A percentile compares a stretch with the other conserved stretches of the same genome.
phyloP scores from a whole-genome alignment of 2,888 invertebrate genomes.

The Dynastes maya region DNA sequence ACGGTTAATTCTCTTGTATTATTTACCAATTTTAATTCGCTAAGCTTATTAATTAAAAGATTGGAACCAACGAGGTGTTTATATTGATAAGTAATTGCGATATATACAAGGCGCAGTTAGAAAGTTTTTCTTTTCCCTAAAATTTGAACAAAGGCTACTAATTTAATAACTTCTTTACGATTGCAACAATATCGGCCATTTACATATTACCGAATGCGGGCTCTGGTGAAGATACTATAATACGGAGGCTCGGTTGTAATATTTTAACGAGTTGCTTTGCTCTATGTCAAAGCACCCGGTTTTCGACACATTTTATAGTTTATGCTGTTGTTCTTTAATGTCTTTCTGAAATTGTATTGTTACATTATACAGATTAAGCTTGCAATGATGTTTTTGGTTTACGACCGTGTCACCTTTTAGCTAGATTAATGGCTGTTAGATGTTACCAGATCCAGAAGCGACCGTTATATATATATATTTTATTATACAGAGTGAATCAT shows the following conservation, averaged over 20 bases:
- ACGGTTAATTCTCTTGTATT: too few relatives aligned
- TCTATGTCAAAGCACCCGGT: not conserved
- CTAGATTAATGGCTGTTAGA: constrained; percentile 60
- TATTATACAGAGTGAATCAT: constrained; percentile 48
- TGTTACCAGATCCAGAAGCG: not conserved
- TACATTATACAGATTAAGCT: constrained; percentile 65
- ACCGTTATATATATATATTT: constrained; percentile 10
- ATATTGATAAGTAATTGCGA: too few relatives aligned
- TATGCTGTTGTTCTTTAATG: constrained; percentile 61
- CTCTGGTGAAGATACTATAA: constrained; percentile 60
- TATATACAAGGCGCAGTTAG: constrained; percentile 15
- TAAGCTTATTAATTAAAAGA: too few relatives aligned
- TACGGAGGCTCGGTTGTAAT: constrained; percentile 54
- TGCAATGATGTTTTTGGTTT: constrained; percentile 60
- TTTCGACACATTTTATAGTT: constrained; percentile 62
- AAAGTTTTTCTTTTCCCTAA: constrained; percentile 48
- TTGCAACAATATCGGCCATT: constrained; percentile 66
- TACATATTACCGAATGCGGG: constrained; percentile 65
- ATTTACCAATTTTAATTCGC: too few relatives aligned
- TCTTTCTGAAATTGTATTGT: constrained; percentile 65
- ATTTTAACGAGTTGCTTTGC: constrained; percentile 20
- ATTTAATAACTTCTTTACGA: constrained; percentile 66
- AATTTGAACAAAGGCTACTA: constrained; percentile 54
- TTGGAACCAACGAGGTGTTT: too few relatives aligned
- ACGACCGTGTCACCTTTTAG: constrained; percentile 66